Evolutionary conservation across 2,888 invertebrate species (phyloP), one percentile per base, ranked within the genome.

Genomic region (Pharmacophagus antenor): DNA sequence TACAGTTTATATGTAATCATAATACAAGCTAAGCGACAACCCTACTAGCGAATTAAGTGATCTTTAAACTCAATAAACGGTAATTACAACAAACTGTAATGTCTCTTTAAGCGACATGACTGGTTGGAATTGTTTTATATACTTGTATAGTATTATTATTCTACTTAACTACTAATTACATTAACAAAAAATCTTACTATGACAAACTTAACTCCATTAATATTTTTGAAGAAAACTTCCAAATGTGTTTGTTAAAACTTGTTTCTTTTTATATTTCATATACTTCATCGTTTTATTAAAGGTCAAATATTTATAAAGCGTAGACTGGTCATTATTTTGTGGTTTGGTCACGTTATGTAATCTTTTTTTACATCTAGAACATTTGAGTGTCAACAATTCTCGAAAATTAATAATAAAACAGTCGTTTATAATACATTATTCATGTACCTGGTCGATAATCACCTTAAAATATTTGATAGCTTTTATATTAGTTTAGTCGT

Each of bases 401-500:
- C n/a, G n/a, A n/a, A 74, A 72, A 70, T 44, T 18, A 44, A 44
- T 18, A 20, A 1, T 6, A 41, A 18, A 44, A 27, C 76, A 73
- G 70, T 78, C 73, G 73, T 84, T 84, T 76, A 80, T 74, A 80
- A 80, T 72, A 72, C 76, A 81, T 84, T 82, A 80, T 69, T 66
- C 62, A 71, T 65, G 67, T 63, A 68, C 59, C 64, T 65, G 65
- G 64, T 67, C 62, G 70, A 70, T 69, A 64, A 57, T 66, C 62
- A 64, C 61, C 67, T 76, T 83, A 85, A 84, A 83, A 72, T 70
- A 68, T 64, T 71, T 61, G 69, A 65, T 63, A 67, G 52, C 60
- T 69, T 63, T 66, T 44, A 60, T 68, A 61, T 64, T 65, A 61
- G 73, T 78, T 85, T 84, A 85, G 84, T 85, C 70, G 61, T 48